Evolutionary conservation across 2,797 vertebrate species (phyloP), one percentile per base, ranked within the genome.

Genomic region (Lithobates sylvaticus): DNA sequence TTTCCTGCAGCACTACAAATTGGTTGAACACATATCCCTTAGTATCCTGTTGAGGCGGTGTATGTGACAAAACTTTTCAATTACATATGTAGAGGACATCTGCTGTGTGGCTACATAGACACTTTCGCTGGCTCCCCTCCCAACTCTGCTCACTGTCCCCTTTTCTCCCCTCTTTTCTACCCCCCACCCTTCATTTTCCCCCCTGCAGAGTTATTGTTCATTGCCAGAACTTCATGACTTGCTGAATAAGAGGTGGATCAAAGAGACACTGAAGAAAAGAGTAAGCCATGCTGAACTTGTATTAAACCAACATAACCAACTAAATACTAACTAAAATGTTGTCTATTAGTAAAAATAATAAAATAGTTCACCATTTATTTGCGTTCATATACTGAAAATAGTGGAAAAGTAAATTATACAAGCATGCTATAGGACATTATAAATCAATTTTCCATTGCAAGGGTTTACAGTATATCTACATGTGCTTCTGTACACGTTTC

Each of bases 1-100:
- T 82, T 87, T 79, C 86, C 86, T 80, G 76, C 81, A 76, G 81
- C 72, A 87, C 71, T 87, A 87, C 86, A 87, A 87, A 87, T 87
- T 87, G 86, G 76, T 84, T 83, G 81, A 84, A 76, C 77, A 80
- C 44, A 75, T 87, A 80, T 76, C 81, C 76, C 80, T 75, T 26
- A 83, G 71, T 42, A 83, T 84, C 76, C 81, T 84, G 81, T 87
- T 78, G 81, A 87, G 81, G 81, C 76, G 61, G 76, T 74, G 76
- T 87, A 80, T 87, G 81, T 78, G 74, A 80, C 76, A 84, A 69
- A 61, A 80, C 81, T 83, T 83, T 79, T 76, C 78, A 83, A 76
- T 87, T 83, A 83, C 44, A 74, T 81, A 87, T 54, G 44, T 65
- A 82, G 82, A 80, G 50, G 86, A 80, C 81, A 80, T 87, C 81